Conservation (phyloP, 2,888 invertebrate genomes). For the Oscheius myriophilus region DNA sequence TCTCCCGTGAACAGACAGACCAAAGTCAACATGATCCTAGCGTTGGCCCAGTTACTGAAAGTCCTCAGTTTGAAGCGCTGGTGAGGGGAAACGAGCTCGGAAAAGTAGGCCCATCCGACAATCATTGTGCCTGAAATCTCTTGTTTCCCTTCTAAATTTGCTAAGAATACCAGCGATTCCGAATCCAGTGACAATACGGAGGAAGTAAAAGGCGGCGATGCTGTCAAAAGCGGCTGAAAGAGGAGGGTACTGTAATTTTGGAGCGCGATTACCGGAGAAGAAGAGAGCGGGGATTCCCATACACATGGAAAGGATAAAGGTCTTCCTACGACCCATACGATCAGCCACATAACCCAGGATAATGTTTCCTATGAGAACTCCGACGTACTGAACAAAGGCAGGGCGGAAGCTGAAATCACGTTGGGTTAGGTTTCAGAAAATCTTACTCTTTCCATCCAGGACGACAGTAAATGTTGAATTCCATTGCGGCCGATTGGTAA, state of each 20-base stretch:
- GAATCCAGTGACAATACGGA: constrained; percentile 51
- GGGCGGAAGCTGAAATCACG: constrained; percentile 43
- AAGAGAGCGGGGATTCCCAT: constrained; percentile 48
- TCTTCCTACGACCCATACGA: constrained; percentile 46
- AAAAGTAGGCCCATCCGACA: constrained; percentile 55
- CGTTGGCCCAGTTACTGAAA: constrained; percentile 57
- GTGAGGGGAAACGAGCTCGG: constrained; percentile 51
- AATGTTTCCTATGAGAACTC: constrained; percentile 54
- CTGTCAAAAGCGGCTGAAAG: constrained; percentile 40
- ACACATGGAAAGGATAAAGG: constrained; percentile 48
- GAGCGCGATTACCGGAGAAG: constrained; percentile 28
- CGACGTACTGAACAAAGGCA: constrained; percentile 53
- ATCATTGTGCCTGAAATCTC: constrained; percentile 43
- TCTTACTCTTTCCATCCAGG: constrained; percentile 47
- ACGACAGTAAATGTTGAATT: constrained; percentile 44
- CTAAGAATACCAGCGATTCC: constrained; percentile 38
- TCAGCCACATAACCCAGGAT: constrained; percentile 50
- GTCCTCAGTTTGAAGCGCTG: constrained; percentile 52
- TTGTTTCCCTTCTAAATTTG: neutral
- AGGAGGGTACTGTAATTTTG: neutral
- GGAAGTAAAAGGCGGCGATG: constrained; percentile 47
- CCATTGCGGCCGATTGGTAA: constrained; percentile 52
- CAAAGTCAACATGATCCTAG: constrained; percentile 50
- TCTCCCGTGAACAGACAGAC: constrained; percentile 51
- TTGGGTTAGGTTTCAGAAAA: neutral